A percentile compares a stretch with the other conserved stretches of the same genome.
phyloP scores from a whole-genome alignment of 2,888 invertebrate genomes.

The Chrysina gloriosa region DNA sequence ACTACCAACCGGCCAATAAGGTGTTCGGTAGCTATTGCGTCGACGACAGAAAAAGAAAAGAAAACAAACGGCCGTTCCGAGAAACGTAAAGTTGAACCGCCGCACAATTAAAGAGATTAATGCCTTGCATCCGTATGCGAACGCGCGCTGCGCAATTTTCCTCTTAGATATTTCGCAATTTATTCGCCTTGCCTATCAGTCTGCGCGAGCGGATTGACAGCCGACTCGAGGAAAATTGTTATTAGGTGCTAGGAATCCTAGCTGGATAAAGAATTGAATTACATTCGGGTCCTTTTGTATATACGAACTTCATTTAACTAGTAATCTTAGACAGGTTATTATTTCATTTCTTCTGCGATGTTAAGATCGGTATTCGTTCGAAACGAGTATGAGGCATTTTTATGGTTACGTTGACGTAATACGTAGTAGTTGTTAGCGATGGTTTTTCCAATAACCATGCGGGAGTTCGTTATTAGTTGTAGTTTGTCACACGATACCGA shows the following conservation, averaged over 20 bases:
- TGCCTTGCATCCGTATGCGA: constrained; percentile 7
- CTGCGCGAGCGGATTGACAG: not conserved
- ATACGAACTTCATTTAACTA: constrained; percentile 23
- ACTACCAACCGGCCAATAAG: not conserved
- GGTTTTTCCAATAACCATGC: not conserved
- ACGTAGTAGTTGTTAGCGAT: not conserved
- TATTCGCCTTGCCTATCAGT: not conserved
- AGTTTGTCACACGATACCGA: no score
- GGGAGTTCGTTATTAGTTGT: no score
- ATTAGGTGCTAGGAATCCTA: not conserved
- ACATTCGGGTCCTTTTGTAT: not conserved
- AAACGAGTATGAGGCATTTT: not conserved
- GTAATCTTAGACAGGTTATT: not conserved
- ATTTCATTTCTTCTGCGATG: not conserved
- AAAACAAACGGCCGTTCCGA: not conserved
- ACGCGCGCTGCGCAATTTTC: constrained; percentile 7
- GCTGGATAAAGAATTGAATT: not conserved
- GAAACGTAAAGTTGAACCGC: constrained; percentile 1
- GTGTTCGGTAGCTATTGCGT: constrained; percentile 2
- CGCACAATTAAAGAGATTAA: constrained; percentile 35
- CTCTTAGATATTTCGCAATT: constrained; percentile 8
- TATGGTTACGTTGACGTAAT: no score
- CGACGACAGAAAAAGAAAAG: not conserved
- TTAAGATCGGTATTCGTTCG: not conserved
- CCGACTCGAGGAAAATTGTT: constrained; percentile 10